Base-by-base conservation (phyloP, 2,888 invertebrate species). In the Mellilla xanthometata region DNA sequence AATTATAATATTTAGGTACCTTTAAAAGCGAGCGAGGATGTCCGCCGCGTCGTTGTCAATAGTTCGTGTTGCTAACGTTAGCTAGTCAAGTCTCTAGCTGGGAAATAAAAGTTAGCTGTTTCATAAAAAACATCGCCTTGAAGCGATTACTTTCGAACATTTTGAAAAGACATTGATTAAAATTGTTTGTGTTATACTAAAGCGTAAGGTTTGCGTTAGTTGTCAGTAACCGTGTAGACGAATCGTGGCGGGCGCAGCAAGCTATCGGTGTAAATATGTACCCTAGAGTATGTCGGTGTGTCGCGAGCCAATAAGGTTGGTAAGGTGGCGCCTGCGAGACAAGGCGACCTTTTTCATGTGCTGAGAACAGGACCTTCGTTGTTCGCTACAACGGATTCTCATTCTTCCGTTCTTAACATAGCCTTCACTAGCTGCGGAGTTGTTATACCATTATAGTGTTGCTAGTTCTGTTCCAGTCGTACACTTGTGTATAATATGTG, bases 271-370 rank as follows among this genome's bases (percentile, higher is more conserved):
- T 60, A 49, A 31, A 29, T 60, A 65, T 58, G 55, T 61, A 59
- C 40, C 48, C 60, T 68, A 70, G 64, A 59, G 43, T 56, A 59
- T 62, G 64, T 68, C 63, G 61, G 72, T 75, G 75, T 77, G 72
- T 77, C 76, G 71, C 74, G 69, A 66, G 70, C 75, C 78, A 79
- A 76, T 77, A 77, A 76, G 42, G 43, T 60, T 58, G 55, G 6
- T 23, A 22, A 23, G 23, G 22, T 12, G 6, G 12, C 9, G n/a
- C 6, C 19, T 19, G 3, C 19, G 6, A 19, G 6, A 19, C 6
- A 19, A 19, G 46, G n/a, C 38, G 38, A 34, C 33, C 41, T 38
- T 26, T 5, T 33, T 50, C 27, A 33, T 42, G 39, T 56, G 50
- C 52, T 52, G 54, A 50, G 49, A 51, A 36, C 31, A 41, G 40